A percentile compares a stretch with the other conserved stretches of the same genome.
These are phyloP conservation scores for Synergus laeviventris DNA, from an alignment of 2,888 invertebrate species.

Conservation along the genomic window DNA sequence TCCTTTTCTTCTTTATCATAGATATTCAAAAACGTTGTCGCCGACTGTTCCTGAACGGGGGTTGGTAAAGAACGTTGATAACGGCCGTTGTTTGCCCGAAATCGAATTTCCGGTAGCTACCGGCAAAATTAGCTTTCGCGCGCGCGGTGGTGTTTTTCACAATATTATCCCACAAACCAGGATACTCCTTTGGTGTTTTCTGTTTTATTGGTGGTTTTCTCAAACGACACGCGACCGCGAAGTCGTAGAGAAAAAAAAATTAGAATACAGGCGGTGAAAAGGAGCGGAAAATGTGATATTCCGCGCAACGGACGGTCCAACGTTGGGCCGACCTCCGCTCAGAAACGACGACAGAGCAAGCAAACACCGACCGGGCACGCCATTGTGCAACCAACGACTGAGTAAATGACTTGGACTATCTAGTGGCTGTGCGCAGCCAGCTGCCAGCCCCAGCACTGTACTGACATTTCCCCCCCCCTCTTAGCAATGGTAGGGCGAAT, in stretches of 20 bases:
- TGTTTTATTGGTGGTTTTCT: not conserved
- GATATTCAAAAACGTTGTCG: slow-evolving; percentile 50
- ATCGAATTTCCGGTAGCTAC: slow-evolving; percentile 50
- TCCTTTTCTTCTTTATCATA: slow-evolving; percentile 21
- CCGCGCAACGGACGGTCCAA: slow-evolving; percentile 72
- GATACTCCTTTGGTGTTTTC: slow-evolving; percentile 20
- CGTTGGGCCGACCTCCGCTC: slow-evolving; percentile 73
- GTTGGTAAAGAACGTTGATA: slow-evolving; percentile 61
- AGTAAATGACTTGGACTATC: slow-evolving; percentile 41
- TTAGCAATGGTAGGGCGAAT: slow-evolving; percentile 3
- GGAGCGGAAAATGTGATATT: slow-evolving; percentile 55
- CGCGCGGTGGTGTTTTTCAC: slow-evolving; percentile 54
- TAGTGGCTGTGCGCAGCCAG: slow-evolving; percentile 40
- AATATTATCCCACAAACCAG: slow-evolving; percentile 46
- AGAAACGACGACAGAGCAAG: slow-evolving; percentile 69
- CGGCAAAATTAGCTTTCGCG: slow-evolving; percentile 58
- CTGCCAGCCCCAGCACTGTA: slow-evolving; percentile 12
- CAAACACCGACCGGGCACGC: slow-evolving; percentile 64
- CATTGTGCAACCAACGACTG: slow-evolving; percentile 74
- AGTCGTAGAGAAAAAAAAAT: not conserved
- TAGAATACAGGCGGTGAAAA: not conserved
- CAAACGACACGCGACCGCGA: not conserved
- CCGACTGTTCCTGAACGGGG: slow-evolving; percentile 70
- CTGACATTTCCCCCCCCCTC: slow-evolving; percentile 12
- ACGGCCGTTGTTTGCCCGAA: slow-evolving; percentile 63